Evolutionary conservation across 1,140 invertebrate genomes (phyloP).

Genomic region (Contarinia nasturtii): DNA sequence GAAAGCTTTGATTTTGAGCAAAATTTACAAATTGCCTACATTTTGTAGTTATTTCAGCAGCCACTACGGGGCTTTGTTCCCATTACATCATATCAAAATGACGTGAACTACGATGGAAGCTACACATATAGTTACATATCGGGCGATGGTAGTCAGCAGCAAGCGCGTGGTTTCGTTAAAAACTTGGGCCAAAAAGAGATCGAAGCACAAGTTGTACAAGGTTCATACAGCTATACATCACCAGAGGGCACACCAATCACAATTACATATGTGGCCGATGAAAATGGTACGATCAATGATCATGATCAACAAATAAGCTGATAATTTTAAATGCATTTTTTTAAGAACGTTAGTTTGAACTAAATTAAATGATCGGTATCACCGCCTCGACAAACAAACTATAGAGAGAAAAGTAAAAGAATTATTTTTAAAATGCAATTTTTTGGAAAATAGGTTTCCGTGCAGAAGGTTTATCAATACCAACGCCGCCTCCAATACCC

Average conservation of each 20-base stretch:
- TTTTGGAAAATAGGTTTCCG: constrained; percentile 17
- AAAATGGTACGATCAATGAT: constrained; percentile 22
- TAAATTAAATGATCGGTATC: neutral
- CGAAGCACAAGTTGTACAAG: constrained; percentile 26
- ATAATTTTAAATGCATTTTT: neutral
- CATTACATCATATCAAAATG: constrained; percentile 37
- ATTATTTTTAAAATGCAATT: neutral
- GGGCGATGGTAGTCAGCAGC: constrained; percentile 36
- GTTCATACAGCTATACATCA: constrained; percentile 36
- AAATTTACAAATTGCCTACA: constrained; percentile 1
- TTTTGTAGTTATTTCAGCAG: constrained; percentile 7
- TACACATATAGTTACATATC: constrained; percentile 30
- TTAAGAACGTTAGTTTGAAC: neutral
- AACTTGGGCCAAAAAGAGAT: constrained; percentile 29
- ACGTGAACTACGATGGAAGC: constrained; percentile 37
- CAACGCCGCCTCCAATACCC: constrained; percentile 41
- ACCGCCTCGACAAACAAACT: neutral
- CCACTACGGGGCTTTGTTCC: constrained; percentile 19
- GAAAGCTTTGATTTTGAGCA: neutral
- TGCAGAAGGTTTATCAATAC: constrained; percentile 34
- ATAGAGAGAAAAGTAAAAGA: neutral
- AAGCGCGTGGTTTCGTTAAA: constrained; percentile 35
- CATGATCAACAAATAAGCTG: neutral
- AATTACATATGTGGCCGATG: constrained; percentile 36
- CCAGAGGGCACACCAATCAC: constrained; percentile 31